These are phyloP conservation scores for Agapornis canus DNA, from an alignment of 2,797 vertebrate species.

Conservation along the genomic window DNA sequence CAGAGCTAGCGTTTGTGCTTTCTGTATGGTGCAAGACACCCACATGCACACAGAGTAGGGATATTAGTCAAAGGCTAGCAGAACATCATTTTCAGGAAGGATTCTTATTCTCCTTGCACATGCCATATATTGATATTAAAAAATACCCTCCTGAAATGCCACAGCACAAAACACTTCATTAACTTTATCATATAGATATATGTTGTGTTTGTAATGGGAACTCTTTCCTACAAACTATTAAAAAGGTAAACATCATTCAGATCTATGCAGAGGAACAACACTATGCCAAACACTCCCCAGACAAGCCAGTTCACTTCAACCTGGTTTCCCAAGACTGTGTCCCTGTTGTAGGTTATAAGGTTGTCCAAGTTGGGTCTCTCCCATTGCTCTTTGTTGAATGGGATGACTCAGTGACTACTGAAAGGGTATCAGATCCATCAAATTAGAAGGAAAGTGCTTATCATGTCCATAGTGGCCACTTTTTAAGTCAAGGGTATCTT, in stretches of 20 bases:
- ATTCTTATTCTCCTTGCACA: background rate
- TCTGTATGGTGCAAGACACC: accelerated
- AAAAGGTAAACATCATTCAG: background rate
- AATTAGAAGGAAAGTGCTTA: background rate
- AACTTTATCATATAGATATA: background rate
- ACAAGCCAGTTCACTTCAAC: background rate
- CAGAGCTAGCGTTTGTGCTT: background rate
- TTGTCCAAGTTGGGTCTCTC: background rate
- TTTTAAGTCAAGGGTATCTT: background rate
- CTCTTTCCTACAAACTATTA: too few relatives aligned
- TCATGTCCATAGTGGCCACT: accelerated
- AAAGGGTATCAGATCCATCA: background rate
- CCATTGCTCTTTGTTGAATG: background rate
- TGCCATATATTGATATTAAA: background rate
- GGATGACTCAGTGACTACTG: background rate
- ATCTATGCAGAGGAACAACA: background rate
- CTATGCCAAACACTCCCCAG: background rate
- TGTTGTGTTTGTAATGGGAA: background rate
- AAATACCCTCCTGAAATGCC: background rate
- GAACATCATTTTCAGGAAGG: background rate
- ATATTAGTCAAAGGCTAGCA: too few relatives aligned
- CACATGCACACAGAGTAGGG: background rate
- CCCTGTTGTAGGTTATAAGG: background rate
- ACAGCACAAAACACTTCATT: background rate
- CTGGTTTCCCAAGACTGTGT: background rate